phyloP scores from a whole-genome alignment of 2,888 invertebrate species.

The Xestia ashworthii region DNA sequence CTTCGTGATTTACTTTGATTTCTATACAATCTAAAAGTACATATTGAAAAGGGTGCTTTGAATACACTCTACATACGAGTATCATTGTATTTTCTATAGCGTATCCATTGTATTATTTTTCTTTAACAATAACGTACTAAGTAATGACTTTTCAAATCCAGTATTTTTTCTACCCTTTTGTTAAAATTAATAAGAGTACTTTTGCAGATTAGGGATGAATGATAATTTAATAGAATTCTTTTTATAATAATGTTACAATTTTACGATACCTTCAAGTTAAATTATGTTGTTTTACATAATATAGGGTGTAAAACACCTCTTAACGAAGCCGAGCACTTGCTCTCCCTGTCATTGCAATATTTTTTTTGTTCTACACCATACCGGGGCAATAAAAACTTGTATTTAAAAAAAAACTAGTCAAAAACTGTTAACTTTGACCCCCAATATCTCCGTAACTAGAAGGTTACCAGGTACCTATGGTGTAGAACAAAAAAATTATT shows the following conservation, averaged over 20 bases:
- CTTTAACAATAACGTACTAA: constrained; percentile 22
- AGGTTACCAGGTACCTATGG: too few relatives aligned
- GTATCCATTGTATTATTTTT: constrained; percentile 30
- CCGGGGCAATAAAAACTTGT: too few relatives aligned
- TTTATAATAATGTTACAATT: background rate
- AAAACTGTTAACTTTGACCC: too few relatives aligned
- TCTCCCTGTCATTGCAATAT: too few relatives aligned
- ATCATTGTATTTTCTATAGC: constrained; percentile 35
- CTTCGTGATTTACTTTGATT: constrained; percentile 29
- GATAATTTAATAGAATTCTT: background rate
- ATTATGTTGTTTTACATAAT: too few relatives aligned
- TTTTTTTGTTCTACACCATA: too few relatives aligned
- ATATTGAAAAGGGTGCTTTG: constrained; percentile 17
- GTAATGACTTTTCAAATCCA: constrained; percentile 12
- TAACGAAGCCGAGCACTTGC: too few relatives aligned
- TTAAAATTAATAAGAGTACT: constrained; percentile 2
- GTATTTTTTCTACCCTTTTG: constrained; percentile 6
- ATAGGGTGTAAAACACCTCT: too few relatives aligned
- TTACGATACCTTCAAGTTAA: background rate
- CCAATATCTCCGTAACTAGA: too few relatives aligned
- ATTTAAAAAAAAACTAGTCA: too few relatives aligned
- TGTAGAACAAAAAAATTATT: too few relatives aligned
- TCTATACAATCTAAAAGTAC: constrained; percentile 9
- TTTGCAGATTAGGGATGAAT: background rate
- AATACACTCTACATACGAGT: constrained; percentile 24